phyloP scores from a whole-genome alignment of 2,888 invertebrate genomes.

The Euproctis similis region DNA sequence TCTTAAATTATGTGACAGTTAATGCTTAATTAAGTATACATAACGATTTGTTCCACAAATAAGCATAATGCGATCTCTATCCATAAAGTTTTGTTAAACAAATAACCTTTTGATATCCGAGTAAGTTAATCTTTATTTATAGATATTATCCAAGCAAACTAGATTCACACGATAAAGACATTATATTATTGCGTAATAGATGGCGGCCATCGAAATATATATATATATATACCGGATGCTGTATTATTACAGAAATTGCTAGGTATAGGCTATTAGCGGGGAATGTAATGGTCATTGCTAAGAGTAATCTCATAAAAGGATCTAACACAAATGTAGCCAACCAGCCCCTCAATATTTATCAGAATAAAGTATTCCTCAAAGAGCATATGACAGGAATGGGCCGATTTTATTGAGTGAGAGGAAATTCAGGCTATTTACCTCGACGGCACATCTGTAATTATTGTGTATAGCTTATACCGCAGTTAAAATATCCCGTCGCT shows the following conservation, averaged over 20 bases:
- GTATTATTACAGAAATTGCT: conserved; percentile 42
- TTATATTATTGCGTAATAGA: conserved; percentile 28
- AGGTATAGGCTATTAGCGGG: conserved; percentile 45
- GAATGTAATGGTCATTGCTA: conserved; percentile 40
- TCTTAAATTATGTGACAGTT: conserved; percentile 24
- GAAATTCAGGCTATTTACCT: conserved; percentile 57
- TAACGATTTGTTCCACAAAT: conserved; percentile 26
- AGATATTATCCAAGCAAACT: conserved; percentile 20
- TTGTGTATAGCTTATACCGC: conserved; percentile 52
- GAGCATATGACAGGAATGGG: conserved; percentile 56
- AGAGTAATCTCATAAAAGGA: conserved; percentile 44
- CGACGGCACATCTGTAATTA: conserved; percentile 67
- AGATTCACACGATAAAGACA: conserved; percentile 36
- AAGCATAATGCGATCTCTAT: conserved; percentile 15
- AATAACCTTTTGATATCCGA: conserved; percentile 24
- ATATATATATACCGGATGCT: conserved; percentile 13
- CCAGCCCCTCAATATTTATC: conserved; percentile 43
- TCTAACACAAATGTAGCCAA: conserved; percentile 32
- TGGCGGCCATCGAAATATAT: conserved; percentile 21
- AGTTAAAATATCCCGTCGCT: conserved; percentile 58
- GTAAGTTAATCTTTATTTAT: conserved; percentile 34
- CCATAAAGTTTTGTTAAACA: conserved; percentile 30
- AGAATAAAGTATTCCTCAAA: conserved; percentile 50
- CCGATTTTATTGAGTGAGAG: conserved; percentile 39
- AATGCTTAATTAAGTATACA: conserved; percentile 25